These are phyloP conservation scores for Sweltsa coloradensis DNA, from an alignment of 1,140 invertebrate genomes.

Conservation along the genomic window DNA sequence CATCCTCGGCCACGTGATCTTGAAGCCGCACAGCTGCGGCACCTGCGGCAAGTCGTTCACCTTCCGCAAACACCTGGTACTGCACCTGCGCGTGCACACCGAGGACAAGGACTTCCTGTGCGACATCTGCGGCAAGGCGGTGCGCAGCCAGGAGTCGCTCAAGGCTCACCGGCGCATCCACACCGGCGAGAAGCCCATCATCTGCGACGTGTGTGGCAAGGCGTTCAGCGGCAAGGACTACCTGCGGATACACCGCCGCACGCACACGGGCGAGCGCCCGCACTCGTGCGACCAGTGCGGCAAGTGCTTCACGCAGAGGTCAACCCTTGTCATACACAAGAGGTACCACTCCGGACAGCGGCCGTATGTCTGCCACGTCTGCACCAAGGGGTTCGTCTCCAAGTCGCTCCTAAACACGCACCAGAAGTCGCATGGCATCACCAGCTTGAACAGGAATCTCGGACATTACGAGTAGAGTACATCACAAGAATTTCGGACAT, in stretches of 20 bases:
- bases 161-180: conserved; percentile 40
- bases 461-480: no score
- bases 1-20: conserved; percentile 30
- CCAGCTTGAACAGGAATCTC: no score
- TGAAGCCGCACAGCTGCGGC: conserved; percentile 51
- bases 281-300: conserved; percentile 22
- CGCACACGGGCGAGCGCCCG: conserved; percentile 62
- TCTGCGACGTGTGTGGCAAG: conserved; percentile 34
- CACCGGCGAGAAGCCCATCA: conserved; percentile 36
- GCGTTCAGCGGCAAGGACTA: conserved; percentile 32
- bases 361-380: conserved; percentile 17
- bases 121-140: conserved; percentile 29
- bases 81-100: conserved; percentile 63
- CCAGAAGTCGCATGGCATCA: conserved; percentile 20
- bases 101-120: conserved; percentile 39
- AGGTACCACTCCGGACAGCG: conserved; percentile 25
- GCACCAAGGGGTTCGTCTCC: conserved; percentile 22
- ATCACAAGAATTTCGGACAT: no score
- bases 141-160: conserved; percentile 21
- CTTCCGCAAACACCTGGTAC: conserved; percentile 52
- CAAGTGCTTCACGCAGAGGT: conserved; percentile 14
- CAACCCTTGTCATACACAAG: conserved; percentile 10
- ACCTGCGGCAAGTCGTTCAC: conserved; percentile 61
- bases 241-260: conserved; percentile 53
- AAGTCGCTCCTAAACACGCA: conserved; percentile 22